Evolutionary conservation across 1,140 invertebrate species (phyloP), one percentile per base, ranked within the genome.

Genomic region (Littorina saxatilis): DNA sequence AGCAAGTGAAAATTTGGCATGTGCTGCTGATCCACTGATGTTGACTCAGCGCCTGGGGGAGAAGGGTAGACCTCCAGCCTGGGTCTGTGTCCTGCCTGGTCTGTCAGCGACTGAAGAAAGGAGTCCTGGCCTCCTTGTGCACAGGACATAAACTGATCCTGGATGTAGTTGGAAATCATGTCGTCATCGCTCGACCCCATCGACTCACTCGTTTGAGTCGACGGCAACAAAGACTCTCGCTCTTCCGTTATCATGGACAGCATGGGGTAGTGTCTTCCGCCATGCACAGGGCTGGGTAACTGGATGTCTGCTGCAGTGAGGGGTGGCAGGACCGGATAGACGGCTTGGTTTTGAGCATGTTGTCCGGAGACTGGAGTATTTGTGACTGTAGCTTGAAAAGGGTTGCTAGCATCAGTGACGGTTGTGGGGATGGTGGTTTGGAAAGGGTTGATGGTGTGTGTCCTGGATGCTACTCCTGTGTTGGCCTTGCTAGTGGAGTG

Each of bases 111-210:
- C 3, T 43, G 29, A 2, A 63, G 55, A 37, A 52, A 23, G 11
- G 20, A 3, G 17, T 37, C 20, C 37, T 40, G 20, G 27, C 20
- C 29, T 1, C 37, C 50, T 11, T 1, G 9, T n/a, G n/a, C n/a
- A n/a, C n/a, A n/a, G n/a, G n/a, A n/a, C n/a, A n/a, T n/a, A 32
- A 76, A 37, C 74, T 76, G 74, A 47, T 78, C 76, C 58, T 78
- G 52, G 32, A 63, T 39, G 23, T 63, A 78, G 27, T 78, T n/a
- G 55, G 55, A 78, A n/a, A n/a, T n/a, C 32, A 40, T 29, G 40
- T 61, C 27, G 11, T 27, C 58, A 13, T 43, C 58, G 13, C 58
- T 43, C 17, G 55, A 63, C 1, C 35, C 58, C 20, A 17, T 37
- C 63, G 76, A 40, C 3, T 20, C 32, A 1, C 37, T 29, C 27